Conservation (phyloP, 2,113 vertebrate genomes). For the Actenoides hombroni region DNA sequence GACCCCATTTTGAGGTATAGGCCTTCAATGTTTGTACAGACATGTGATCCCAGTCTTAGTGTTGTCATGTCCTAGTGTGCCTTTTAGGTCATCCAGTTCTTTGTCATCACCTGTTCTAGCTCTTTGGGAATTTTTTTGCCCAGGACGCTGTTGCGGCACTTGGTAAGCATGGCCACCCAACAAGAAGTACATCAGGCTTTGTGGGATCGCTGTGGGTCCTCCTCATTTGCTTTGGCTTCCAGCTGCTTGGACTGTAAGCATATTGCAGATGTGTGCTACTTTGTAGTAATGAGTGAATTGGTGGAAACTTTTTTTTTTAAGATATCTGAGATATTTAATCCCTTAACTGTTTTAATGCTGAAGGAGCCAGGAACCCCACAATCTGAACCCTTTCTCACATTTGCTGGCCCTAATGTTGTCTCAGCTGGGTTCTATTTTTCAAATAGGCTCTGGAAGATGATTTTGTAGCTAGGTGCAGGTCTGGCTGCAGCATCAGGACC, state of each 20-base stretch:
- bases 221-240: not conserved
- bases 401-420: not conserved
- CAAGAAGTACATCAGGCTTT: rapidly evolving
- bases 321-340: not conserved
- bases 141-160: not conserved
- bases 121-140: not conserved
- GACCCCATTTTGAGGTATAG: not conserved
- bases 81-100: not conserved
- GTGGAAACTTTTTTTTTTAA: not conserved
- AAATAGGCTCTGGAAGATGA: not conserved
- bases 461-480: not conserved
- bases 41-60: not conserved
- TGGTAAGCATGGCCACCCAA: not conserved
- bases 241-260: not conserved
- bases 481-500: not conserved
- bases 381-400: not conserved
- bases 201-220: not conserved
- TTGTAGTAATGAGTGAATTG: not conserved
- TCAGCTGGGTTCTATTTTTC: not conserved
- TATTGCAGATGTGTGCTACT: not conserved
- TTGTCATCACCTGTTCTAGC: not conserved
- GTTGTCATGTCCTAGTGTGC: not conserved
- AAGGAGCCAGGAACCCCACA: not conserved
- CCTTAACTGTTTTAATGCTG: not conserved
- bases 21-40: not conserved